Evolutionary conservation across 2,888 invertebrate genomes (phyloP).

Genomic region (Idaea biselata): DNA sequence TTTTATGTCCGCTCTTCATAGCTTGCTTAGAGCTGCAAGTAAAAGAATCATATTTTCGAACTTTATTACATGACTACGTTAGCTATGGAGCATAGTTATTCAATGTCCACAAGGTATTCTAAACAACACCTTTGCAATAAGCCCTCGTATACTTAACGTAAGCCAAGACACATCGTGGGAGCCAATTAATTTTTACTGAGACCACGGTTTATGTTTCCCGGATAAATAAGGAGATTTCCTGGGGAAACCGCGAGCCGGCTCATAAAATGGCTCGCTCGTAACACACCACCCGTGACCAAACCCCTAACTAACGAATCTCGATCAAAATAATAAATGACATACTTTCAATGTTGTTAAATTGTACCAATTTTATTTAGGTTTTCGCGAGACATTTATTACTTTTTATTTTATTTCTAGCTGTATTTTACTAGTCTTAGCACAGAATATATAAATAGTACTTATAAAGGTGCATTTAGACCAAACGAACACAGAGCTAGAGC

Average conservation of each 20-base stretch:
- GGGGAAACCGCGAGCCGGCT: constrained; percentile 61
- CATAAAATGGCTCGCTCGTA: constrained; percentile 71
- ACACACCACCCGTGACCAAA: constrained; percentile 54
- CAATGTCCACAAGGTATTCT: neutral
- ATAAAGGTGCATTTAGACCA: too few species aligned
- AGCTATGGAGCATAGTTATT: neutral
- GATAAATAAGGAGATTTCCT: constrained; percentile 79
- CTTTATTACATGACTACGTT: too few species aligned
- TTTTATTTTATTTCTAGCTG: too few species aligned
- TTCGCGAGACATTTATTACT: too few species aligned
- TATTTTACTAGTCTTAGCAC: too few species aligned
- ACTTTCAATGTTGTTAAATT: neutral
- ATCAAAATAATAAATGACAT: neutral
- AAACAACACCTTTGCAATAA: constrained; percentile 45
- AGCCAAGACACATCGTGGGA: constrained; percentile 64
- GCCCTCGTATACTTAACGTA: constrained; percentile 62
- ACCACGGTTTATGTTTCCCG: constrained; percentile 75
- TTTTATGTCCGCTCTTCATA: neutral
- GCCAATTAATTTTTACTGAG: constrained; percentile 78
- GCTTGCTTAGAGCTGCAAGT: neutral
- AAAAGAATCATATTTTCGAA: neutral
- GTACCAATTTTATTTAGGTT: neutral
- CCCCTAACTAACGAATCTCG: constrained; percentile 47
- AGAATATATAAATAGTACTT: too few species aligned
- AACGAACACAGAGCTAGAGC: too few species aligned